A percentile compares a stretch with the other conserved stretches of the same genome.
Evolutionary conservation across 2,113 vertebrate species (phyloP).

Genomic region (Anas platyrhynchos): DNA sequence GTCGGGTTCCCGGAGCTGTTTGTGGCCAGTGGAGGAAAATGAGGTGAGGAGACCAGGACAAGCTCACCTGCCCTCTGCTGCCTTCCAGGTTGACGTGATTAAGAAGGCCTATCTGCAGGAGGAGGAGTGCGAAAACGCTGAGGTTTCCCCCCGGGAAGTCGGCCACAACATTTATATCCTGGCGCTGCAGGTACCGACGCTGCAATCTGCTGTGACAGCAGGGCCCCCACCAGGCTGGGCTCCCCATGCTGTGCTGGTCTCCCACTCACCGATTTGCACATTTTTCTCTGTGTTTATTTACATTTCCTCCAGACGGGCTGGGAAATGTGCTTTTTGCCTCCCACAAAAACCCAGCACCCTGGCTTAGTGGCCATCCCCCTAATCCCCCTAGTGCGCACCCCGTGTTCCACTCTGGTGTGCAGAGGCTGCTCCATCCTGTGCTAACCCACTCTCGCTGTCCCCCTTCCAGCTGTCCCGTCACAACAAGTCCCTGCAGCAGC

Average conservation of each 20-base stretch:
- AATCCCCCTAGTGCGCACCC: neutral
- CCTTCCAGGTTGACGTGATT: constrained; percentile 90
- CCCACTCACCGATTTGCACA: neutral
- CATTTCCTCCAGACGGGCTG: neutral
- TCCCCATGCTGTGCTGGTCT: neutral
- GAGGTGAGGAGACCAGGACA: neutral
- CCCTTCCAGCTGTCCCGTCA: constrained; percentile 88
- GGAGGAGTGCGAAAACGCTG: constrained; percentile 85
- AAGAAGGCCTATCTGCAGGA: constrained; percentile 96
- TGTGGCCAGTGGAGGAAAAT: fast-evolving
- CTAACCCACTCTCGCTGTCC: neutral
- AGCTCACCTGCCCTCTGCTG: neutral
- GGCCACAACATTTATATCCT: constrained; percentile 99
- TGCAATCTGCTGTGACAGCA: neutral
- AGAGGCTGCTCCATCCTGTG: neutral
- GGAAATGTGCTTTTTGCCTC: neutral
- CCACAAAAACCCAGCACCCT: neutral
- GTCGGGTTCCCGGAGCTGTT: neutral
- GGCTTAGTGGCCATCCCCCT: neutral
- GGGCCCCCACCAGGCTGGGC: neutral
- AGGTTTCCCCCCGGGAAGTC: constrained; percentile 92
- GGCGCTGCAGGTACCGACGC: constrained; percentile 87
- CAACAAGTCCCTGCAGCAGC: constrained; percentile 89
- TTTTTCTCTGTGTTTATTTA: neutral
- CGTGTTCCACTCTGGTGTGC: fast-evolving